Evolutionary conservation across 2,888 invertebrate species (phyloP), one percentile per base, ranked within the genome.

Genomic region (Heliconius ethilla): DNA sequence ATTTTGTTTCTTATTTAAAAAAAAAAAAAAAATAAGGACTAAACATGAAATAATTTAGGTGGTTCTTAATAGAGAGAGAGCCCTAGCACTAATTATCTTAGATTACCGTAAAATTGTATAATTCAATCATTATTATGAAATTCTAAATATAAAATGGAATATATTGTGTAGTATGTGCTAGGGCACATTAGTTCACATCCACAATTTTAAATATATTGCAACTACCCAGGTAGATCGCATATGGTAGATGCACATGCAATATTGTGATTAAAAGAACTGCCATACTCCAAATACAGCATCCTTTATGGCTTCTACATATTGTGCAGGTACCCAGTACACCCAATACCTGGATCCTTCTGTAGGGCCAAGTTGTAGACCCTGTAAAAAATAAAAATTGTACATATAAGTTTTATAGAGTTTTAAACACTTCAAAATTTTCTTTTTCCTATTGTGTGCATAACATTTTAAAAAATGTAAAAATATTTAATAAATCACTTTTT

Each of bases 251-350:
- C 63, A 84, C 84, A 87, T 86, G 82, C 82, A 85, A 82, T 84
- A 82, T 81, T 81, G 79, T 70, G 80, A 82, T 96, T 96, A 96
- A 90, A 96, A 96, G 90, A 96, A 96, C 89, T 96, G 97, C 97
- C 97, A 98, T 86, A 97, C 97, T 78, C 98, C 98, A 74, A 98
- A 95, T 80, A 98, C 96, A 79, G 98, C 97, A 87, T 98, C 98
- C 93, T 98, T 98, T 87, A 98, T 98, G 83, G 98, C 97, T 87
- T 97, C 97, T 76, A 98, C 96, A 89, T 97, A 98, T 88, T 97
- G 97, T 73, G 98, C 97, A 15, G 98, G 98, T 70, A 98, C 98
- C 98, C 98, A 98, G 92, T 98, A 98, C 80, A 98, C 96, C 98
- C 98, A 98, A 91, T 98, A 98, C 83, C 98, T 94, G 51, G 98